A percentile compares a stretch with the other conserved stretches of the same genome.
Conservation (phyloP, 2,797 vertebrate species). For the Dipus sagitta region DNA sequence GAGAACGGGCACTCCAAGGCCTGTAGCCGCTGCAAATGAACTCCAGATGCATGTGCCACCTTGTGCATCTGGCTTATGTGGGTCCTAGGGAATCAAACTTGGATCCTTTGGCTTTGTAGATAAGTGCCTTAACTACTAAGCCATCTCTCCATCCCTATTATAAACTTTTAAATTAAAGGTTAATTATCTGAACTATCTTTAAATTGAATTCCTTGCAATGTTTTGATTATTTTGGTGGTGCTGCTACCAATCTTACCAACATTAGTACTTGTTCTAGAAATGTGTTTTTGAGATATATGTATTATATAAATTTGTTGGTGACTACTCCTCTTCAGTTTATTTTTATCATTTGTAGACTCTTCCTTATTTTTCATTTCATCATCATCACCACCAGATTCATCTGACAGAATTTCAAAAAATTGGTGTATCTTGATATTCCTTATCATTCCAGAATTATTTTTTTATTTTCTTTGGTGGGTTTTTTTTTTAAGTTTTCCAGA, state of each 20-base stretch:
- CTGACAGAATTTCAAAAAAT: constrained; percentile 93
- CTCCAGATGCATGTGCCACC: no score
- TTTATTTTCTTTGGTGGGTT: constrained; percentile 85
- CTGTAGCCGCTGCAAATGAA: no score
- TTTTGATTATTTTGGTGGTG: constrained; percentile 89
- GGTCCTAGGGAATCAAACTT: no score
- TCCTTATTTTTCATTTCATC: constrained; percentile 61
- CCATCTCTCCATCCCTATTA: no score
- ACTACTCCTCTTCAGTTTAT: constrained; percentile 85
- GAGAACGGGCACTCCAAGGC: no score
- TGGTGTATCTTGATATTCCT: constrained; percentile 87
- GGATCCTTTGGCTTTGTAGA: no score
- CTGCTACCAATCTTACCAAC: constrained; percentile 83
- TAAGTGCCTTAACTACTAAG: no score
- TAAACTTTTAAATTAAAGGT: constrained; percentile 83
- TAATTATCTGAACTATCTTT: constrained; percentile 92
- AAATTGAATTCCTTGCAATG: constrained; percentile 79
- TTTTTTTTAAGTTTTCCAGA: constrained; percentile 89
- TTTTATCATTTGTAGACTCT: neutral
- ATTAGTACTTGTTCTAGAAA: neutral
- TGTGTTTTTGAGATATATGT: constrained; percentile 59
- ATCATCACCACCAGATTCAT: constrained; percentile 86
- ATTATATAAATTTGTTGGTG: constrained; percentile 83
- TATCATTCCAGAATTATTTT: constrained; percentile 87
- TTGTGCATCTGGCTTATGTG: no score